phyloP scores from a whole-genome alignment of 2,797 vertebrate species.

The Vespertilio murinus region DNA sequence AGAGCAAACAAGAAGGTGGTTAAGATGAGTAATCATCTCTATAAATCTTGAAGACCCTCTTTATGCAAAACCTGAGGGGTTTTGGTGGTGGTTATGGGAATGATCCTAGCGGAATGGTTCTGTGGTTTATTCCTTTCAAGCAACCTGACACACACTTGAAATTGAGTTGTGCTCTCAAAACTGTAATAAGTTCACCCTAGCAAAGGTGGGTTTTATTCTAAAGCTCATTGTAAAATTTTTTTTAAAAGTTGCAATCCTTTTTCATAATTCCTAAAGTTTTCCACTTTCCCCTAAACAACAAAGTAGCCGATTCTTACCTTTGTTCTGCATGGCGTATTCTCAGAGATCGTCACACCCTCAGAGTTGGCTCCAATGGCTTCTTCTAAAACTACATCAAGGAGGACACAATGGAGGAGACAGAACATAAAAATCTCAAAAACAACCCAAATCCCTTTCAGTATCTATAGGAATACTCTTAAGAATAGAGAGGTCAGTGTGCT shows the following conservation, averaged over 20 bases:
- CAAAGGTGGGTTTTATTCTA: neutral
- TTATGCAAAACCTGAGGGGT: neutral
- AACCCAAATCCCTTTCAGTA: neutral
- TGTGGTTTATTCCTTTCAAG: neutral
- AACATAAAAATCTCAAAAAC: neutral
- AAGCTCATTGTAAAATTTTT: neutral
- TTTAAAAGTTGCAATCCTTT: neutral
- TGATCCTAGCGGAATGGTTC: neutral
- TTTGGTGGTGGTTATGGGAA: neutral
- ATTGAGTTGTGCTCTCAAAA: neutral
- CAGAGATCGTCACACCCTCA: constrained; percentile 51
- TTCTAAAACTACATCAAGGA: constrained; percentile 89
- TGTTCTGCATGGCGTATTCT: constrained; percentile 81
- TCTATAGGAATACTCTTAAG: neutral
- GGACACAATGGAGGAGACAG: neutral
- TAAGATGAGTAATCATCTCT: neutral
- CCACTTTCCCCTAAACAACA: neutral
- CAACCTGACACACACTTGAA: neutral
- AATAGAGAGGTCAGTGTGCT: neutral
- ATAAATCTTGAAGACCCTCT: neutral
- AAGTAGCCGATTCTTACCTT: constrained; percentile 81
- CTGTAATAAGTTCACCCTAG: neutral
- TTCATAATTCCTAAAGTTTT: neutral
- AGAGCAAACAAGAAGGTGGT: neutral
- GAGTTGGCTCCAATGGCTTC: constrained; percentile 80